Conservation (phyloP, 1,140 invertebrate species). For the Frieseomelitta varia region DNA sequence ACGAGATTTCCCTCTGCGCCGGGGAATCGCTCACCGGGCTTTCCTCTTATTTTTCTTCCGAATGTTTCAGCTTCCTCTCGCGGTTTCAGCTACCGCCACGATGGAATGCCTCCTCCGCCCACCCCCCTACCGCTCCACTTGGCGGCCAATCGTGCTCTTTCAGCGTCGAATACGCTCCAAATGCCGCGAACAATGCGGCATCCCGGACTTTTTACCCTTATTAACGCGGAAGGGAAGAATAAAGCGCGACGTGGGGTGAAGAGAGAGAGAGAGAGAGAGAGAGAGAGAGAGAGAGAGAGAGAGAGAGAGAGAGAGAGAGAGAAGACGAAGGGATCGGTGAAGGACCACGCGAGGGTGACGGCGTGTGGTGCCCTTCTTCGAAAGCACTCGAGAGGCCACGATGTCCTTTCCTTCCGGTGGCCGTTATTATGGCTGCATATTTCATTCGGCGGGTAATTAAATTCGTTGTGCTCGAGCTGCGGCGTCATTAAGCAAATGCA, state of each 20-base stretch:
- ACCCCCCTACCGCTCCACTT: not conserved
- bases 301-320: not conserved
- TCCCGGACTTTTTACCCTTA: slow-evolving; percentile 42
- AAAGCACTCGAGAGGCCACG: slow-evolving; percentile 9
- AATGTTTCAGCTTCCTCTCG: slow-evolving; percentile 41
- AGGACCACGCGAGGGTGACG: not conserved
- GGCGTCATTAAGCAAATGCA: slow-evolving; percentile 19
- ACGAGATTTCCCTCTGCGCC: slow-evolving; percentile 68
- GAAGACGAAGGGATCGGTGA: not conserved
- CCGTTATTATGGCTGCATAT: slow-evolving; percentile 12
- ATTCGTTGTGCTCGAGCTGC: slow-evolving; percentile 5
- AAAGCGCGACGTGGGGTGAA: not conserved
- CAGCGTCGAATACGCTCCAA: slow-evolving; percentile 41
- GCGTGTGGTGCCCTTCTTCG: not conserved
- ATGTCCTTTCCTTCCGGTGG: not conserved
- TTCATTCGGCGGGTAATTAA: slow-evolving; percentile 38
- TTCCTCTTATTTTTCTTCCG: slow-evolving; percentile 57
- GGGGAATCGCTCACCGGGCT: slow-evolving; percentile 50
- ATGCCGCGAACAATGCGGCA: slow-evolving; percentile 46
- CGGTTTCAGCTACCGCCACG: not conserved
- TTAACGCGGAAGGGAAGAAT: slow-evolving; percentile 25
- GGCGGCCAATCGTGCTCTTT: slow-evolving; percentile 49
- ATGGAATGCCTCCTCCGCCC: not conserved
- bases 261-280: not conserved
- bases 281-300: not conserved